Evolutionary conservation across 2,797 vertebrate genomes (phyloP), one percentile per base, ranked within the genome.

Genomic region (Gymnopithys bicolor): DNA sequence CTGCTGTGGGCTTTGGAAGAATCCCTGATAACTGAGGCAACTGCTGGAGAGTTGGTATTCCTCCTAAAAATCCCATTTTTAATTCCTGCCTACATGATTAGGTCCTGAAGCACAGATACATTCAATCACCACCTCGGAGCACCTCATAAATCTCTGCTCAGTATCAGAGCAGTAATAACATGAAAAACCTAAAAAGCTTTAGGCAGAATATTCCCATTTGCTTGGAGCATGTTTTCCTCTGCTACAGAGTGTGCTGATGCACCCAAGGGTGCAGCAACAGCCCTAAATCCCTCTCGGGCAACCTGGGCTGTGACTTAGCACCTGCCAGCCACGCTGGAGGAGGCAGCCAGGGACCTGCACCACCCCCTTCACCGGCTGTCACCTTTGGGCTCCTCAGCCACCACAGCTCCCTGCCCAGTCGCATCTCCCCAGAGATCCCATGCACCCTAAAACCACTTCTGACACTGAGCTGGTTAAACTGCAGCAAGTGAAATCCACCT

Each of bases 41-140:
- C n/a, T 19, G 49, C 52, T 55, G 30, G 4, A 35, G 28, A 70
- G 68, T 8, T 45, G 19, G 43, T 8, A 74, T 59, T 85, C 37
- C 60, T 92, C 86, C 84, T 94, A 41, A 79, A 89, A 88, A n/a
- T 23, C 0, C 8, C n/a, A 28, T 52, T 85, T 92, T 78, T 73
- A 82, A 93, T 90, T 89, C 64, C 81, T 84, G 75, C 80, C 93
- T 59, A 48, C 25, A 41, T 11, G 53, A 95, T 93, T 71, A 84
- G 53, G 87, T 94, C 75, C 80, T 89, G 89, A 93, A 87, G 87
- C 68, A 60, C 4, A 75, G 58, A 71, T 11, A 46, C 7, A 52
- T 75, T 85, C 81, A 90, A 71, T 90, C 80, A 59, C 19, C 51
- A 55, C 13, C 76, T 22, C 0, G 2, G 78, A 94, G 64, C 5